phyloP scores from a whole-genome alignment of 1,140 invertebrate genomes.

The Phenacoccus solenopsis region DNA sequence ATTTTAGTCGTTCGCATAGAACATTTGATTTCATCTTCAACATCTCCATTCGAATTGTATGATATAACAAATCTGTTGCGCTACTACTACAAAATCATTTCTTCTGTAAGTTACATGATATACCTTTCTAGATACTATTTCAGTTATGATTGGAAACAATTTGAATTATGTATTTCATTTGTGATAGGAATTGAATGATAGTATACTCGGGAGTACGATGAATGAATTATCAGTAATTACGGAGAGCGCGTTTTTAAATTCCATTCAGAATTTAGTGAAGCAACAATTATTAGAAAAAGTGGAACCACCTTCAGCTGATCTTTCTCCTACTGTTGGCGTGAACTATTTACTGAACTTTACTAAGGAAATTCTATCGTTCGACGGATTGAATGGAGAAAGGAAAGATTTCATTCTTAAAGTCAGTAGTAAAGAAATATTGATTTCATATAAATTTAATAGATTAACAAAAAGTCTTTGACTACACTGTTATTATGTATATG shows the following conservation, averaged over 20 bases:
- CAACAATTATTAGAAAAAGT: slow-evolving; percentile 39
- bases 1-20: slow-evolving; percentile 84
- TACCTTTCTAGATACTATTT: background rate
- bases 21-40: slow-evolving; percentile 70
- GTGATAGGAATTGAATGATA: slow-evolving; percentile 21
- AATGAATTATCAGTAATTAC: slow-evolving; percentile 21
- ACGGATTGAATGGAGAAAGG: slow-evolving; percentile 57
- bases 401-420: slow-evolving; percentile 33
- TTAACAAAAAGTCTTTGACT: too few species aligned
- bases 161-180: too few species aligned
- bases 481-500: too few species aligned
- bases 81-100: slow-evolving; percentile 73
- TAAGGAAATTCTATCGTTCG: slow-evolving; percentile 61
- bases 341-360: slow-evolving; percentile 52
- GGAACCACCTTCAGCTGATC: slow-evolving; percentile 54
- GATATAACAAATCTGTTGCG: slow-evolving; percentile 74
- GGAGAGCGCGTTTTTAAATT: slow-evolving; percentile 50
- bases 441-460: too few species aligned
- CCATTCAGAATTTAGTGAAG: slow-evolving; percentile 53
- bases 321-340: slow-evolving; percentile 54
- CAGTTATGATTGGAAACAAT: too few species aligned
- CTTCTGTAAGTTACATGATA: slow-evolving; percentile 38
- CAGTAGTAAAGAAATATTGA: too few species aligned
- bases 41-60: slow-evolving; percentile 68
- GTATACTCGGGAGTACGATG: slow-evolving; percentile 21